Base-by-base conservation (phyloP, 2,113 vertebrate genomes). In the Silurus glanis region DNA sequence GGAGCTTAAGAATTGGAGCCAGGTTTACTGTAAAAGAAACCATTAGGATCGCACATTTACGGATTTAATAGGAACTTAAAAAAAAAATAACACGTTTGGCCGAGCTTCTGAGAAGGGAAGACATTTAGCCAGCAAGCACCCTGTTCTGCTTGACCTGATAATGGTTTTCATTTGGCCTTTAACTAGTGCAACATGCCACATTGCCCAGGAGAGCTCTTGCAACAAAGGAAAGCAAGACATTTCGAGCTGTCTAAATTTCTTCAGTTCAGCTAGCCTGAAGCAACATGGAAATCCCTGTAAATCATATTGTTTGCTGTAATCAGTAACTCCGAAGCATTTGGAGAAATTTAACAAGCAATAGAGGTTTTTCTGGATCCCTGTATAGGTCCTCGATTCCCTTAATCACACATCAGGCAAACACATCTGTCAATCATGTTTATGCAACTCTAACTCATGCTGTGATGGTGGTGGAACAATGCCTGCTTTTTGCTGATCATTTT, bases 151-250 rank as follows among this genome's bases (percentile, higher is more conserved):
- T 45, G 16, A 83, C 25, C 66, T 58, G 51, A 37, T 67, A 21
- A 71, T 83, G 82, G 25, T 37, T 83, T 55, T 83, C 14, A 56
- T 83, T 83, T 56, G 9, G 5, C 28, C 17, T 58, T 71, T 71
- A 49, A 71, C 17, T 45, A 45, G 25, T 23, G 66, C 64, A 71
- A 72, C 64, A 56, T 69, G 67, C 82, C 21, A 7, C 25, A 17
- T 53, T 28, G 13, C 17, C 9, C 55, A 45, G 1, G 25, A 37
- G 8, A 58, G 14, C 51, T 37, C 59, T 80, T 6, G 25, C 10
- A 80, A 80, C 78, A 59, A 10, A 28, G 74, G n/a, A 56, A 51
- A n/a, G 21, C 9, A 23, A 13, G 23, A 25, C 53, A 12, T 4
- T 14, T 37, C 9, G 2, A 79, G 7, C n/a, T 79, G 53, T 19